A percentile compares a stretch with the other conserved stretches of the same genome.
phyloP scores from a whole-genome alignment of 2,888 invertebrate species.

The Drosophila subquinaria region DNA sequence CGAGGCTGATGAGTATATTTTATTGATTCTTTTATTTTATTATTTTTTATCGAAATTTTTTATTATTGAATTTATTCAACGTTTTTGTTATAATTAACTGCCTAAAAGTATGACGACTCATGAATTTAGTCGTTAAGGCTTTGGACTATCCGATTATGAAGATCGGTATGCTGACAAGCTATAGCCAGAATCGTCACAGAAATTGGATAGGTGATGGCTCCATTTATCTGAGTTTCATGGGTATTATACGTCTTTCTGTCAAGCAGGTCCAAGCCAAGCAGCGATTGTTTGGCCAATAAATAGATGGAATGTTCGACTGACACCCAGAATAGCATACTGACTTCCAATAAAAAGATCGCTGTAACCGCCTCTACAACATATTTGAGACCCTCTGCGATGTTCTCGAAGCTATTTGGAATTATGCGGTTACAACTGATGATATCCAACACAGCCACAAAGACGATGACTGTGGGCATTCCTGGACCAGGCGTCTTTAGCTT shows the following conservation, averaged over 20 bases:
- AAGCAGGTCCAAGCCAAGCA: conserved; percentile 32
- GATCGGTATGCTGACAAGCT: conserved; percentile 39
- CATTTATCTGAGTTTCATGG: conserved; percentile 39
- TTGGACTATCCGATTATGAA: conserved; percentile 12
- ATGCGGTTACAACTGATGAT: conserved; percentile 49
- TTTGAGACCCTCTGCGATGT: conserved; percentile 2
- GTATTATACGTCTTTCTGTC: conserved; percentile 1
- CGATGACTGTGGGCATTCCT: conserved; percentile 23
- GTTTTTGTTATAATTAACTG: not conserved
- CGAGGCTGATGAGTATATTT: not conserved
- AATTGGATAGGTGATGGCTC: conserved; percentile 57
- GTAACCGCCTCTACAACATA: conserved; percentile 32
- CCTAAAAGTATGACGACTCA: not conserved
- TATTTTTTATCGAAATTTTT: not conserved
- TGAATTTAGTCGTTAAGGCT: not conserved
- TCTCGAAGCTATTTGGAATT: conserved; percentile 29
- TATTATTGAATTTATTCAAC: not conserved
- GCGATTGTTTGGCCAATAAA: conserved; percentile 9
- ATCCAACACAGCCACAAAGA: conserved; percentile 42
- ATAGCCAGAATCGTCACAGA: conserved; percentile 42
- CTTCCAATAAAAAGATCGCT: conserved; percentile 40
- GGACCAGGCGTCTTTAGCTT: conserved; percentile 39
- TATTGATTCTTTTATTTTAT: not conserved
- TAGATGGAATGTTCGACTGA: conserved; percentile 37
- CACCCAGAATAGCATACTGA: conserved; percentile 48